Base-by-base conservation (phyloP, 2,113 vertebrate genomes). In the Ophthalmolycus amberensis region DNA sequence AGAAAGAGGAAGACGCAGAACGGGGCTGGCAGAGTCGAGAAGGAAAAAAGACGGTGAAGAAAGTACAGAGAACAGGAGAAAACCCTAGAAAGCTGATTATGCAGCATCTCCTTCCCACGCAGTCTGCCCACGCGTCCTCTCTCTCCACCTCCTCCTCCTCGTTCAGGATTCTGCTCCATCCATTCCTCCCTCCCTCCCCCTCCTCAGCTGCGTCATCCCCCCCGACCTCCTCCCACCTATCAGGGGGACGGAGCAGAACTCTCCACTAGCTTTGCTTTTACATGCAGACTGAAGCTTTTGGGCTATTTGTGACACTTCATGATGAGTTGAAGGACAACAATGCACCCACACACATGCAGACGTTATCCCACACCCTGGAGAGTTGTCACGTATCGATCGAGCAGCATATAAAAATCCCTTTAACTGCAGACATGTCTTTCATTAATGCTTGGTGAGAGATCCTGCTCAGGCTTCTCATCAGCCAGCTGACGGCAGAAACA, bases 21-120 rank as follows among this genome's bases (percentile, higher is more conserved):
- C 16, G 56, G 40, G 46, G 65, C 29, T 56, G 42, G 69, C 18
- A 64, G 42, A 80, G 48, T 22, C 68, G 37, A 90, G 16, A 38
- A 48, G 18, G 27, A 79, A 48, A 46, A 76, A 40, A 64, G 22
- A 42, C 12, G 54, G n/a, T 10, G 1, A 62, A 67, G 54, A 82
- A 71, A 77, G 56, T 52, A 70, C 59, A 76, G 32, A 66, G 71
- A 60, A 76, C 75, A 78, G 80, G 83, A 89, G 79, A 91, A 89
- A 89, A 88, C 74, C 86, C 88, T 88, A 25, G 82, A 92, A 90
- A 90, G 78, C 71, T 89, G 77, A 88, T 90, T 80, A 91, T 90
- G 84, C 90, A 88, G 82, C 88, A 89, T 88, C 85, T 84, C 82
- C 89, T 62, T 85, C 90, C 90, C 82, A 90, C 86, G 54, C 85